These are phyloP conservation scores for Podotricha telesiphe DNA, from an alignment of 2,888 invertebrate species.

Conservation along the genomic window DNA sequence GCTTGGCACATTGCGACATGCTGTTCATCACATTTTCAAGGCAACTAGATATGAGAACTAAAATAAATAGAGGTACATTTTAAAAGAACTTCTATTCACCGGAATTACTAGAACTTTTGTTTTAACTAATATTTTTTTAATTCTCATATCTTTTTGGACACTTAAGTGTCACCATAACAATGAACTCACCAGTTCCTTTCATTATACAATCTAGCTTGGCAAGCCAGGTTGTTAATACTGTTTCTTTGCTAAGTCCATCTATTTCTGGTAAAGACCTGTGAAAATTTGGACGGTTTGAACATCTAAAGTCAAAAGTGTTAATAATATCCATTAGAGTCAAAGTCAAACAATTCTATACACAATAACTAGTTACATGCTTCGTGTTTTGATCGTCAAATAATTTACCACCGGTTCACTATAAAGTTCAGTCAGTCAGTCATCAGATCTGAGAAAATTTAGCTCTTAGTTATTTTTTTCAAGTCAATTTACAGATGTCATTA, in stretches of 20 bases:
- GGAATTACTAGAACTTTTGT: not conserved
- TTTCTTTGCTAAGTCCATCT: constrained; percentile 99
- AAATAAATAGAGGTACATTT: constrained; percentile 15
- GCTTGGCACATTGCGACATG: constrained; percentile 55
- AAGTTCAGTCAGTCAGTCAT: too few species aligned
- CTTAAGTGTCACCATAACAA: constrained; percentile 8
- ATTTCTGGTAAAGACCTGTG: constrained; percentile 97
- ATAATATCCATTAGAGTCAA: too few species aligned
- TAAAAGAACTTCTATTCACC: too few species aligned
- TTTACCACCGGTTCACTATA: too few species aligned
- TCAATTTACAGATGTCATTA: too few species aligned
- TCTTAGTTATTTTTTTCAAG: too few species aligned
- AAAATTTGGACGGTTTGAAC: not conserved
- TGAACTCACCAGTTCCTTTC: constrained; percentile 88
- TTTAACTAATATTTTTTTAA: constrained; percentile 29
- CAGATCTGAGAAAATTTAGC: too few species aligned
- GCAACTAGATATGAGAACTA: constrained; percentile 35
- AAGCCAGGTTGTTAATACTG: constrained; percentile 99
- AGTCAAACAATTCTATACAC: too few species aligned
- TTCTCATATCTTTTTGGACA: constrained; percentile 32
- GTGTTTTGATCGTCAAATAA: too few species aligned
- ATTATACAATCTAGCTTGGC: constrained; percentile 99
- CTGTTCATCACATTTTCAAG: constrained; percentile 41
- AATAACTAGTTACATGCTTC: too few species aligned
- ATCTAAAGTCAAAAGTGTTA: too few species aligned